phyloP scores from a whole-genome alignment of 2,113 vertebrate genomes.

The Dipodomys stephensi region DNA sequence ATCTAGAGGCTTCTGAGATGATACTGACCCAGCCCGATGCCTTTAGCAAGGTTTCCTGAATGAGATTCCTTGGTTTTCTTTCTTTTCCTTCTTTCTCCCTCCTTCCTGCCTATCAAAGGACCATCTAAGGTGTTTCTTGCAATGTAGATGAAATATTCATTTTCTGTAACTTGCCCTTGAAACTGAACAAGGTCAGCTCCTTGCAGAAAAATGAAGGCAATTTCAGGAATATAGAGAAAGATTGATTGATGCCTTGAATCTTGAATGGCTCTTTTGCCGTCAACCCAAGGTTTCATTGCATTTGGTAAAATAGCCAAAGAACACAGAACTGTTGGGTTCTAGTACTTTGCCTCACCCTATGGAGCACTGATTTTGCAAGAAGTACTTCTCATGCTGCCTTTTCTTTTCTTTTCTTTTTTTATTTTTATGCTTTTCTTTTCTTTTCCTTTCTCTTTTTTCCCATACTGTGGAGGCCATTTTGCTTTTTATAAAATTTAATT shows the following conservation, averaged over 20 bases:
- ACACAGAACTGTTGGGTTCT: neutral
- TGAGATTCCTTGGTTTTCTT: neutral
- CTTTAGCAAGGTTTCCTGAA: neutral
- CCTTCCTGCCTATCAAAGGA: neutral
- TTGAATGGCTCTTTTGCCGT: neutral
- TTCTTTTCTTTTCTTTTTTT: neutral
- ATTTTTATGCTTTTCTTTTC: too few relatives aligned
- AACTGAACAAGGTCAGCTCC: neutral
- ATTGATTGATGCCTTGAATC: neutral
- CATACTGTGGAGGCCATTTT: too few relatives aligned
- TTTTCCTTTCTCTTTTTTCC: too few relatives aligned
- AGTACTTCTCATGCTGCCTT: neutral
- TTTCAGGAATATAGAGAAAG: conserved; percentile 13
- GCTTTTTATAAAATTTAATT: too few relatives aligned
- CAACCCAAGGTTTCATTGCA: neutral
- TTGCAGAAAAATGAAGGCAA: neutral
- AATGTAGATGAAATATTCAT: neutral
- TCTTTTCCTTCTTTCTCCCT: neutral
- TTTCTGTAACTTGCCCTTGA: neutral
- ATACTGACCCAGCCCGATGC: neutral
- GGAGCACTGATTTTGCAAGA: too few relatives aligned
- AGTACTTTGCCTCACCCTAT: neutral
- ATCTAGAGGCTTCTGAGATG: neutral
- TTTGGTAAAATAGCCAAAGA: neutral
- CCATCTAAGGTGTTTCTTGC: neutral